These are phyloP conservation scores for Nephrocerus scutellatus DNA, from an alignment of 2,888 invertebrate genomes.

Conservation along the genomic window DNA sequence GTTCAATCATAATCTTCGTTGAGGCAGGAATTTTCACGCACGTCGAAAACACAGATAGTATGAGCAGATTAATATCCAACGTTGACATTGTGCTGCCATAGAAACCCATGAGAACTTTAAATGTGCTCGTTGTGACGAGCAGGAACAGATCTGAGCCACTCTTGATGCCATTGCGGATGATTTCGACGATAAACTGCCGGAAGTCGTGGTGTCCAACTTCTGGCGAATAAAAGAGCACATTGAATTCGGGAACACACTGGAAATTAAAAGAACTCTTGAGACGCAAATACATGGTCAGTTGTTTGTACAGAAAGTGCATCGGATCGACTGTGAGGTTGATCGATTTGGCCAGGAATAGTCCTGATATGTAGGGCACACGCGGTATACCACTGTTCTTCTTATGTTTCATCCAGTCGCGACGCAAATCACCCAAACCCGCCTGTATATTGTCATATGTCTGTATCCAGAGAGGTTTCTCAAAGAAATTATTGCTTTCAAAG, in stretches of 20 bases:
- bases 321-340: constrained; percentile 67
- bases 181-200: constrained; percentile 68
- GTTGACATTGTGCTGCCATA: constrained; percentile 60
- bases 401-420: constrained; percentile 38
- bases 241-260: constrained; percentile 77
- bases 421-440: constrained; percentile 36
- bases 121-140: constrained; percentile 64
- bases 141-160: constrained; percentile 67
- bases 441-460: constrained; percentile 46
- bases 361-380: constrained; percentile 40
- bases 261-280: constrained; percentile 72
- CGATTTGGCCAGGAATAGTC: constrained; percentile 40
- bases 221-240: constrained; percentile 73
- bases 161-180: constrained; percentile 70
- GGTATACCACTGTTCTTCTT: constrained; percentile 43
- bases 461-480: constrained; percentile 43
- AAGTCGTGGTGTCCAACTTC: constrained; percentile 63
- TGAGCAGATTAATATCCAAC: constrained; percentile 55
- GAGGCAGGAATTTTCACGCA: constrained; percentile 60
- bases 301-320: constrained; percentile 65
- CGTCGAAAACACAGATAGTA: constrained; percentile 59
- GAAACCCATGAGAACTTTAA: constrained; percentile 68
- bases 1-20: constrained; percentile 58
- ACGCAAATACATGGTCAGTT: constrained; percentile 69
- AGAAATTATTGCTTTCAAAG: constrained; percentile 58